phyloP scores from a whole-genome alignment of 2,888 invertebrate species.

The Mesochorus sp. region DNA sequence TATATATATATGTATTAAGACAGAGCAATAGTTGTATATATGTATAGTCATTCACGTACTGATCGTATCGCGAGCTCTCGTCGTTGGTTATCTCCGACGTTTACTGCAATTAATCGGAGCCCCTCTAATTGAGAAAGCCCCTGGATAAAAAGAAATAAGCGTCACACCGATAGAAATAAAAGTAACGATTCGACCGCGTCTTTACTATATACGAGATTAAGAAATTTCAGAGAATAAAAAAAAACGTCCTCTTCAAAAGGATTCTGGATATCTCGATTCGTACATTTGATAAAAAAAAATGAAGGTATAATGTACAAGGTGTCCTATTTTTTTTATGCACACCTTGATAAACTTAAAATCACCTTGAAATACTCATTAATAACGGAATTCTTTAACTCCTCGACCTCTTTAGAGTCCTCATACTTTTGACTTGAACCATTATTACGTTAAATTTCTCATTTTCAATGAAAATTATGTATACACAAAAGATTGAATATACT shows the following conservation, averaged over 20 bases:
- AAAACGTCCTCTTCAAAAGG: not conserved
- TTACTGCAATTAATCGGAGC: conserved; percentile 74
- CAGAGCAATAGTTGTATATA: not conserved
- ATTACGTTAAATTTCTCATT: no score
- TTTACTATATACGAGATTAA: no score
- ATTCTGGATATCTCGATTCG: conserved; percentile 10
- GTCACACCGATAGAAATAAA: not conserved
- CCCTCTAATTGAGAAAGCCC: conserved; percentile 71
- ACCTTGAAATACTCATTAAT: no score
- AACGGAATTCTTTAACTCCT: not conserved
- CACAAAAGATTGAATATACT: no score
- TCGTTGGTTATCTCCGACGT: conserved; percentile 61
- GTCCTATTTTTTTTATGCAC: no score
- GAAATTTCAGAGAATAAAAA: not conserved
- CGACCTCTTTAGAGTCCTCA: no score
- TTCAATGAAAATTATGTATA: no score
- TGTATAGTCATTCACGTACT: not conserved
- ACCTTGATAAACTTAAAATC: no score
- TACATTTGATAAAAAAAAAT: not conserved
- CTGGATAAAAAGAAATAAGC: conserved; percentile 10
- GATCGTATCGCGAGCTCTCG: conserved; percentile 22
- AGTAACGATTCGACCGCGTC: not conserved
- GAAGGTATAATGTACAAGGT: not conserved
- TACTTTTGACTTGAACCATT: no score
- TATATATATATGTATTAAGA: not conserved